phyloP scores from a whole-genome alignment of 2,888 invertebrate genomes.

The Folsomia manolachei region DNA sequence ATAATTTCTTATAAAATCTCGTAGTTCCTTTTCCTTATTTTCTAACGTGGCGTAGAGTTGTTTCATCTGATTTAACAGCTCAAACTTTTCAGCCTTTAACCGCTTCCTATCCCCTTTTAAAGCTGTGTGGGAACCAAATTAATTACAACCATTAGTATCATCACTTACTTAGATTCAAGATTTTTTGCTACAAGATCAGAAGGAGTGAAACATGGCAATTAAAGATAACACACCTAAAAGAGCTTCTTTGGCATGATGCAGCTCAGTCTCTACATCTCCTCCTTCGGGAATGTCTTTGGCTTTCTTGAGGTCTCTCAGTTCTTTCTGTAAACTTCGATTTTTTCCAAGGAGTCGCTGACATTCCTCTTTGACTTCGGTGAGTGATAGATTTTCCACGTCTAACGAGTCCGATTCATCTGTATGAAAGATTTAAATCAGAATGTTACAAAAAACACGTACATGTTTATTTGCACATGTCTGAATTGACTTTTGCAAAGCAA shows the following conservation, averaged over 20 bases:
- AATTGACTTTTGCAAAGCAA: no score
- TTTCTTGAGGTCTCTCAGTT: conserved; percentile 59
- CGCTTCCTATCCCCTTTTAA: conserved; percentile 86
- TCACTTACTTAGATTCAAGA: not conserved
- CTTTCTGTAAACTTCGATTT: conserved; percentile 53
- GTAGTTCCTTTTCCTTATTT: conserved; percentile 87
- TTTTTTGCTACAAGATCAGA: not conserved
- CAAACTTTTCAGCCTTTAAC: conserved; percentile 88
- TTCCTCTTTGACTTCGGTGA: conserved; percentile 42
- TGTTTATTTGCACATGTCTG: no score
- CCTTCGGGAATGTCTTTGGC: conserved; percentile 63
- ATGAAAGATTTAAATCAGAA: no score
- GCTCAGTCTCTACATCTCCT: conserved; percentile 66
- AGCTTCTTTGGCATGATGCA: conserved; percentile 75
- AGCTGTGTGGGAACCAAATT: conserved; percentile 56
- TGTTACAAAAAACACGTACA: no score
- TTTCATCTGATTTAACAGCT: conserved; percentile 89
- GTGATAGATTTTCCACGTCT: conserved; percentile 42
- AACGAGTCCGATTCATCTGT: conserved; percentile 38
- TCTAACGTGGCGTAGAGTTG: conserved; percentile 89
- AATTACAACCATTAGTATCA: not conserved
- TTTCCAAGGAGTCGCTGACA: conserved; percentile 52
- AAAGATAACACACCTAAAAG: conserved; percentile 62
- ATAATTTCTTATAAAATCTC: conserved; percentile 91
- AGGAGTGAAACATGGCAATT: no score